phyloP scores from a whole-genome alignment of 1,140 invertebrate species.

The Belonocnema kinseyi region DNA sequence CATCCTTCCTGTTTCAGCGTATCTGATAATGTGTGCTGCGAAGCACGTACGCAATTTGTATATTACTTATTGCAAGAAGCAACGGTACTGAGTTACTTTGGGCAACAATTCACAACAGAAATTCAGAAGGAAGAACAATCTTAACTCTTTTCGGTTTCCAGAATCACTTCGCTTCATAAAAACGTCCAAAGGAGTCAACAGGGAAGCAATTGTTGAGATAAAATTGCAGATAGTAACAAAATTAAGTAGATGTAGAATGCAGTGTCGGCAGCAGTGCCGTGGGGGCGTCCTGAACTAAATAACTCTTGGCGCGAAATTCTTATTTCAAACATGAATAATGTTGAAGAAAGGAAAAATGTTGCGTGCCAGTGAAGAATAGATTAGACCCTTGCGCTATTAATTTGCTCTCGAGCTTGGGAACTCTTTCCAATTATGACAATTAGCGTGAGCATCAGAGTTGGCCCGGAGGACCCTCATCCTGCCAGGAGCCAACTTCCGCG shows the following conservation, averaged over 20 bases:
- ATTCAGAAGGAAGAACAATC: neutral
- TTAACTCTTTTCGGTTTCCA: neutral
- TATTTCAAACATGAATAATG: too few species aligned
- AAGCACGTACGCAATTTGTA: conserved; percentile 27
- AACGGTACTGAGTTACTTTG: neutral
- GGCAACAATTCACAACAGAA: neutral
- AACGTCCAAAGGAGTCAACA: too few species aligned
- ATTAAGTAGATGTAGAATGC: too few species aligned
- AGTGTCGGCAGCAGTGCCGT: too few species aligned
- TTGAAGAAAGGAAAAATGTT: too few species aligned
- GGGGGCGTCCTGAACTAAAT: too few species aligned
- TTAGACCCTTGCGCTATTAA: too few species aligned
- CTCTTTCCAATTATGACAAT: conserved; percentile 59
- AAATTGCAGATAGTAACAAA: too few species aligned
- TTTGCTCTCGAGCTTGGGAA: conserved; percentile 43
- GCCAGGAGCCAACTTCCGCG: conserved; percentile 51
- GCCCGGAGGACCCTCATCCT: conserved; percentile 32
- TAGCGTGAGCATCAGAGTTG: conserved; percentile 42
- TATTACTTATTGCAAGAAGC: neutral
- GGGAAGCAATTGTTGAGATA: too few species aligned
- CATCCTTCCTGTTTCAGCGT: neutral
- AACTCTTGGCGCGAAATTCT: too few species aligned
- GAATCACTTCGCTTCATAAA: too few species aligned
- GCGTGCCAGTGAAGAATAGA: too few species aligned
- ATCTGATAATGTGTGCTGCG: neutral